Conservation (phyloP, 2,888 invertebrate genomes). For the Cremastobaeus sp. region DNA sequence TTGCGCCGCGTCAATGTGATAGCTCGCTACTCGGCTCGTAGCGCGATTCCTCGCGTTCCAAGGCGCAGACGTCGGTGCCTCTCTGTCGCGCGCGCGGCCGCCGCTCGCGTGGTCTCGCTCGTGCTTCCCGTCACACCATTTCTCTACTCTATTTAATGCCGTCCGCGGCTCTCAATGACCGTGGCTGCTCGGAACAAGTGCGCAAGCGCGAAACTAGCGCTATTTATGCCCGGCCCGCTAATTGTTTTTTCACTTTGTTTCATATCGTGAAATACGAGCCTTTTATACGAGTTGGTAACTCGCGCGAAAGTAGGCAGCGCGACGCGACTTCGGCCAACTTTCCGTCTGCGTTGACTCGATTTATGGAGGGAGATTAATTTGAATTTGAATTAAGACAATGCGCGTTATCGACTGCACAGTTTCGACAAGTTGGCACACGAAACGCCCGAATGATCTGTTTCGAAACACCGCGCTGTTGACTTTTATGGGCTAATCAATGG, state of each 20-base stretch:
- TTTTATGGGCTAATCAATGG: too few species aligned
- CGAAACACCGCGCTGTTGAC: too few species aligned
- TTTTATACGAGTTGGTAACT: slow-evolving; percentile 27
- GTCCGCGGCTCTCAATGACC: slow-evolving; percentile 70
- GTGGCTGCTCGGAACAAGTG: slow-evolving; percentile 42
- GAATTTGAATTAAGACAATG: slow-evolving; percentile 12
- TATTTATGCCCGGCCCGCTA: slow-evolving; percentile 40
- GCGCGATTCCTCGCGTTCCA: slow-evolving; percentile 60
- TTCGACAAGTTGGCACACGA: not conserved
- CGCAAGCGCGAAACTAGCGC: slow-evolving; percentile 38
- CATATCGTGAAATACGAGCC: slow-evolving; percentile 30
- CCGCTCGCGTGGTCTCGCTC: too few species aligned
- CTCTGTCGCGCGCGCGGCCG: too few species aligned
- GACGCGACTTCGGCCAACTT: slow-evolving; percentile 12
- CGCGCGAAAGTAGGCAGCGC: slow-evolving; percentile 17
- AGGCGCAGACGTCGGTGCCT: slow-evolving; percentile 34
- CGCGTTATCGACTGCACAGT: not conserved
- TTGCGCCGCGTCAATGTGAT: slow-evolving; percentile 27
- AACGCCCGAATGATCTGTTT: too few species aligned
- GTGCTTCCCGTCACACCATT: slow-evolving; percentile 8
- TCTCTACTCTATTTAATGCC: slow-evolving; percentile 64
- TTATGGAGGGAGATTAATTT: slow-evolving; percentile 9
- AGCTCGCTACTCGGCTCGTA: slow-evolving; percentile 20
- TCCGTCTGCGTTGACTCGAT: slow-evolving; percentile 4
- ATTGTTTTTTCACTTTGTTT: slow-evolving; percentile 46